These are phyloP conservation scores for Calephelis perditalis DNA, from an alignment of 2,888 invertebrate genomes.

Conservation along the genomic window DNA sequence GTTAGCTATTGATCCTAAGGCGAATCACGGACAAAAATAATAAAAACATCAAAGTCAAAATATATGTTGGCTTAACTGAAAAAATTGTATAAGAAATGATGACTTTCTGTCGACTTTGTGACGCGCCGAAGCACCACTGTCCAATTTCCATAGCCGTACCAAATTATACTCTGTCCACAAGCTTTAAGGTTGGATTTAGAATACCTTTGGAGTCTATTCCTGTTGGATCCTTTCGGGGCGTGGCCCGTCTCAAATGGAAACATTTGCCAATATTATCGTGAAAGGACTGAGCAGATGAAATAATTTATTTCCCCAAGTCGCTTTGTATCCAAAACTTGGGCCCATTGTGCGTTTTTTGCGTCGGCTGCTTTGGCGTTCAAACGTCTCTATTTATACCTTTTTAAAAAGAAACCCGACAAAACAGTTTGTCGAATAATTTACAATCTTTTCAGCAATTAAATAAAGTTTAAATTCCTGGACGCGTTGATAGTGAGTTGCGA, in stretches of 20 bases:
- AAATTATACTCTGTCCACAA: conserved; percentile 32
- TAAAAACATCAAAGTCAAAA: conserved; percentile 79
- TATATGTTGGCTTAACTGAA: conserved; percentile 66
- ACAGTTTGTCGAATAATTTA: conserved; percentile 10
- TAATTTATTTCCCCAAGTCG: conserved; percentile 76
- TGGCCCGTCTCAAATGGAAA: conserved; percentile 74
- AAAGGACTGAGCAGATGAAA: conserved; percentile 76
- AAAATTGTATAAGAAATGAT: conserved; percentile 64
- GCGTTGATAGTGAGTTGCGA: conserved; percentile 15
- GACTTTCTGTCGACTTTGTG: conserved; percentile 69
- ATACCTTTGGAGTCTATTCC: conserved; percentile 36
- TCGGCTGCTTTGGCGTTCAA: conserved; percentile 62
- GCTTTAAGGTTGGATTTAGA: not conserved
- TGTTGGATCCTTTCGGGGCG: conserved; percentile 60
- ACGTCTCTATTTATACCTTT: conserved; percentile 71
- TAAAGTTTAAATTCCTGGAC: conserved; percentile 14
- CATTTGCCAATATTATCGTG: conserved; percentile 78
- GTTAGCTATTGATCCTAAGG: conserved; percentile 54
- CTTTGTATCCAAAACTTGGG: conserved; percentile 72
- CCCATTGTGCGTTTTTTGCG: conserved; percentile 69
- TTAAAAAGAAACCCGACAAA: conserved; percentile 57
- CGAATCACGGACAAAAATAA: conserved; percentile 74
- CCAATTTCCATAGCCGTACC: conserved; percentile 29
- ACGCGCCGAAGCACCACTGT: conserved; percentile 47
- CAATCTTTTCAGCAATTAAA: conserved; percentile 18